These are phyloP conservation scores for Lucilia cuprina DNA, from an alignment of 1,140 invertebrate species.

Conservation along the genomic window DNA sequence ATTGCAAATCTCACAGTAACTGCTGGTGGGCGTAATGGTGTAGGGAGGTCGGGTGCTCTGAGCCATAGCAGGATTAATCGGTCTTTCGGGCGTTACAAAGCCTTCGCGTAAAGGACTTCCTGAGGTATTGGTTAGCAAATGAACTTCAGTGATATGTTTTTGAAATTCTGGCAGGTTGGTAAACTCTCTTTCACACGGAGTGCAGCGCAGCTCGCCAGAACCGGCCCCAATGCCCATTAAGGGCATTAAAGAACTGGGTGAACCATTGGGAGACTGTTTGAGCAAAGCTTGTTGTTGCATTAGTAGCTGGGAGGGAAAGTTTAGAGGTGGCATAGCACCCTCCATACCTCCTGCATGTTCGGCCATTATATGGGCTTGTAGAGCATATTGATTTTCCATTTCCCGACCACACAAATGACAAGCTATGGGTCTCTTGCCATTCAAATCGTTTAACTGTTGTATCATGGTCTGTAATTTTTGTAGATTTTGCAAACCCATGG, in stretches of 20 bases:
- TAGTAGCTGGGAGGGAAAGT: constrained; percentile 45
- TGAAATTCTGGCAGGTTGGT: constrained; percentile 65
- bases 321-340: constrained; percentile 28
- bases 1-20: constrained; percentile 99
- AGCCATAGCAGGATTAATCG: constrained; percentile 37
- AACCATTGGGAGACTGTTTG: constrained; percentile 47
- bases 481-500: constrained; percentile 74
- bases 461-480: constrained; percentile 92
- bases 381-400: constrained; percentile 67
- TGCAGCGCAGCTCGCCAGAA: constrained; percentile 61
- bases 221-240: not conserved
- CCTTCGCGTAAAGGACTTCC: constrained; percentile 57
- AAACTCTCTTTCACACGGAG: constrained; percentile 69
- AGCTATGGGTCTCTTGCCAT: constrained; percentile 67
- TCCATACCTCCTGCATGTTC: constrained; percentile 64
- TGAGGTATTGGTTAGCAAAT: constrained; percentile 49
- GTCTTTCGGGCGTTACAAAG: constrained; percentile 57
- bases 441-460: constrained; percentile 82
- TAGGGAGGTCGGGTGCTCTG: constrained; percentile 49
- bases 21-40: constrained; percentile 75
- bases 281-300: constrained; percentile 44
- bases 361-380: constrained; percentile 69
- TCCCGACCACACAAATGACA: constrained; percentile 70
- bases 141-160: constrained; percentile 68
- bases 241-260: constrained; percentile 29